Evolutionary conservation across 2,888 invertebrate species (phyloP).

Genomic region (Boloria euphrosyne): DNA sequence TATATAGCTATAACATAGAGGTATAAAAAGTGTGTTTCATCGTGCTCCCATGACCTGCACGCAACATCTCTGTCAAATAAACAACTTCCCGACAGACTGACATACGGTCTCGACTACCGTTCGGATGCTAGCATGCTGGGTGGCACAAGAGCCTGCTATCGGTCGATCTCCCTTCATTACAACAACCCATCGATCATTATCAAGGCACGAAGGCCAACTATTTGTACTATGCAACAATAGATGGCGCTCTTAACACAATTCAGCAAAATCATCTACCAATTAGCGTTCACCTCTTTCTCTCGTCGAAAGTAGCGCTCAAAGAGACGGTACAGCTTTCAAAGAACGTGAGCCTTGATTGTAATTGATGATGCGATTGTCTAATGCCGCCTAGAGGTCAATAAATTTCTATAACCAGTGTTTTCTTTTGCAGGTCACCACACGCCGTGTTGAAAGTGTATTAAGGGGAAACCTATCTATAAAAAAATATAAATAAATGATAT

Average conservation of each 20-base stretch:
- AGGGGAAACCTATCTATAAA: not conserved
- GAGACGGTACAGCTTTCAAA: constrained; percentile 49
- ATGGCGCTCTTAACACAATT: constrained; percentile 76
- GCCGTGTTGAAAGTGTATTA: constrained; percentile 18
- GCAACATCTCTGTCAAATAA: constrained; percentile 58
- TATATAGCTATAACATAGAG: too few species aligned
- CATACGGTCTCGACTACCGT: constrained; percentile 67
- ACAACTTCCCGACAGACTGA: constrained; percentile 52
- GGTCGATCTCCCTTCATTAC: constrained; percentile 73
- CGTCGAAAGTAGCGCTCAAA: constrained; percentile 29
- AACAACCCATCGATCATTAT: constrained; percentile 70
- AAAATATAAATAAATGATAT: too few species aligned
- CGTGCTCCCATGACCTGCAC: constrained; percentile 45
- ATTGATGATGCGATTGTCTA: constrained; percentile 79
- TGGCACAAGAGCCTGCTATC: constrained; percentile 61
- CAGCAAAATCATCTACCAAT: constrained; percentile 78
- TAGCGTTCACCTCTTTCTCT: constrained; percentile 57
- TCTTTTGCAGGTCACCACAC: constrained; percentile 59
- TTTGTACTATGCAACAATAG: constrained; percentile 80
- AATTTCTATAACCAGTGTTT: constrained; percentile 64
- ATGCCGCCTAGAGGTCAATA: constrained; percentile 67
- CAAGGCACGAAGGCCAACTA: constrained; percentile 72
- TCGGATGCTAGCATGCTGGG: constrained; percentile 64
- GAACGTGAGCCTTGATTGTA: constrained; percentile 73
- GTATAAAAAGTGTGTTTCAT: constrained; percentile 31